A percentile compares a stretch with the other conserved stretches of the same genome.
Conservation (phyloP, 2,888 invertebrate species). For the Nomada ferruginata region DNA sequence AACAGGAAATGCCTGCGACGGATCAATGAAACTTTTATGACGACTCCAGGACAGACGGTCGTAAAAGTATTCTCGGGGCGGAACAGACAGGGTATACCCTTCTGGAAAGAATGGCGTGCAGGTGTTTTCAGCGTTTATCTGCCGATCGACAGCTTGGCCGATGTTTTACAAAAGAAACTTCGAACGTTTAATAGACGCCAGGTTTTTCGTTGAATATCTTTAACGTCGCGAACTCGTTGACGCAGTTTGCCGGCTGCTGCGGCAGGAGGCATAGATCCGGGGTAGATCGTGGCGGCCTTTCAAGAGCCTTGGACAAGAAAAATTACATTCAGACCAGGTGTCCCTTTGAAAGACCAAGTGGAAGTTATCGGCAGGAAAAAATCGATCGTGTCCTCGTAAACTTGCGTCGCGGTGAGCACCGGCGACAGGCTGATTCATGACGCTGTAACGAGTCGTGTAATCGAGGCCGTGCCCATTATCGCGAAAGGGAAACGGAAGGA, state of each 20-base stretch:
- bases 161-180: background rate
- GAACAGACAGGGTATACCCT: background rate
- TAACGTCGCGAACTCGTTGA: background rate
- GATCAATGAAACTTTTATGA: constrained; percentile 22
- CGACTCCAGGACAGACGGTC: background rate
- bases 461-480: background rate
- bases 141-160: background rate
- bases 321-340: background rate
- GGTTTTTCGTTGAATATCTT: no score
- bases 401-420: background rate
- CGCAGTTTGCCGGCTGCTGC: background rate
- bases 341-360: background rate
- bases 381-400: constrained; percentile 6
- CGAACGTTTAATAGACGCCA: background rate
- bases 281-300: background rate
- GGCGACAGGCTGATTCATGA: constrained; percentile 4
- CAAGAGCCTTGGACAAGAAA: constrained; percentile 2
- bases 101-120: background rate
- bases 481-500: background rate
- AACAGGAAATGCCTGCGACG: background rate
- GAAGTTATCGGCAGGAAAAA: background rate
- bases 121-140: background rate
- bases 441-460: background rate
- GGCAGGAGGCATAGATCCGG: background rate
- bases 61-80: background rate